These are phyloP conservation scores for Marcusenius ussheri DNA, from an alignment of 2,113 vertebrate species.

Conservation along the genomic window DNA sequence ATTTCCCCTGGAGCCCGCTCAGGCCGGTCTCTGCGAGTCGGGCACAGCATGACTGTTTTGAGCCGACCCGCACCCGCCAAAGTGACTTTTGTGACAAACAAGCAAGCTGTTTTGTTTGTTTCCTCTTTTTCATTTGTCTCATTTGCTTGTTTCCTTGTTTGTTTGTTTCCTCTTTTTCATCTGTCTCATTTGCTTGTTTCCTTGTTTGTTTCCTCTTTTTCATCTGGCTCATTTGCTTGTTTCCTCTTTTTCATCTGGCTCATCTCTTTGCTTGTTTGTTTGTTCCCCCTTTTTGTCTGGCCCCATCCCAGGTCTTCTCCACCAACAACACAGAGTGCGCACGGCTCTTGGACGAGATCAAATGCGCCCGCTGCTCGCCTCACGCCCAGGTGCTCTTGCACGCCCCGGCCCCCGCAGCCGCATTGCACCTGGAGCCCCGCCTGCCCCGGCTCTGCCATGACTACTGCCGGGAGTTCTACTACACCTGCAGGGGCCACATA, in stretches of 20 bases:
- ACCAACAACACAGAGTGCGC: conserved; percentile 96
- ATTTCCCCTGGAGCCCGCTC: conserved; percentile 58
- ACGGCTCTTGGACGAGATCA: conserved; percentile 92
- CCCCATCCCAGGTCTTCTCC: conserved; percentile 81
- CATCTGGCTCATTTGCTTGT: background rate
- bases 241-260: background rate
- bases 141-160: conserved; percentile 42
- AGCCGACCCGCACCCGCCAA: conserved; percentile 32
- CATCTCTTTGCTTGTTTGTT: conserved; percentile 51
- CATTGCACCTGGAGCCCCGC: conserved; percentile 72
- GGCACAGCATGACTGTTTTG: conserved; percentile 33
- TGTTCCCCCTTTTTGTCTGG: conserved; percentile 38
- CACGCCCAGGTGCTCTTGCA: conserved; percentile 89
- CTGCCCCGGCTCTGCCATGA: conserved; percentile 89
- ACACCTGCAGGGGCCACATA: conserved; percentile 90
- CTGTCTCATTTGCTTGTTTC: conserved; percentile 43
- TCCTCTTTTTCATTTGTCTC: background rate
- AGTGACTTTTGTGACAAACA: conserved; percentile 28
- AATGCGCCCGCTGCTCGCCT: conserved; percentile 92
- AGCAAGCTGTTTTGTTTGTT: background rate
- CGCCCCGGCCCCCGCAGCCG: conserved; percentile 71
- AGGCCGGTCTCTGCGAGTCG: background rate
- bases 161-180: conserved; percentile 37
- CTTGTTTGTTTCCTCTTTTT: conserved; percentile 44
- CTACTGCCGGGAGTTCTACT: conserved; percentile 98